A percentile compares a stretch with the other conserved stretches of the same genome.
Conservation (phyloP, 2,888 invertebrate genomes). For the Acanthococcus lagerstroemiae region DNA sequence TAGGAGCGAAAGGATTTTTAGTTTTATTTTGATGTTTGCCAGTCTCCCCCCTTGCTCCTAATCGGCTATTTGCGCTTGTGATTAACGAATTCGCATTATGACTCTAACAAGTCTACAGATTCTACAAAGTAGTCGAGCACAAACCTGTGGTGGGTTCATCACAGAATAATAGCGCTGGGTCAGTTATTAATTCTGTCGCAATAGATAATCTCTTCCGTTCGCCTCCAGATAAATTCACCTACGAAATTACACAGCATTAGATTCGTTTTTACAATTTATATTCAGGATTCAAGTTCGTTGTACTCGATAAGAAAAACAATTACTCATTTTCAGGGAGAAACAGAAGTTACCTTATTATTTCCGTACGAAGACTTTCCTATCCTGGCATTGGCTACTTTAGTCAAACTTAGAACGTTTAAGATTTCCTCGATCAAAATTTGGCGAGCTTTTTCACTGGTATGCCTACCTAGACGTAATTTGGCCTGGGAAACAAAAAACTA, state of each 20-base stretch:
- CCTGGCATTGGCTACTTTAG: conserved; percentile 58
- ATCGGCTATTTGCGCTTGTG: too few species aligned
- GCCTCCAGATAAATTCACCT: conserved; percentile 51
- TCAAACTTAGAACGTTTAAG: conserved; percentile 51
- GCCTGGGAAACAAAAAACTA: conserved; percentile 50
- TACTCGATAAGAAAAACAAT: too few species aligned
- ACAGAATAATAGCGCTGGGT: conserved; percentile 84
- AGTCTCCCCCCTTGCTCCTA: too few species aligned
- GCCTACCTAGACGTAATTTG: conserved; percentile 64
- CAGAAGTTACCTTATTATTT: conserved; percentile 31
- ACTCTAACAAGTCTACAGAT: too few species aligned
- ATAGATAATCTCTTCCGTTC: conserved; percentile 87
- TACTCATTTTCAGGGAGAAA: too few species aligned
- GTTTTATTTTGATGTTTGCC: too few species aligned
- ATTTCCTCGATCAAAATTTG: conserved; percentile 61
- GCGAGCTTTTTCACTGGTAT: conserved; percentile 49
- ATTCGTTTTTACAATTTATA: too few species aligned
- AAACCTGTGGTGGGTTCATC: conserved; percentile 90
- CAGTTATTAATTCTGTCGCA: conserved; percentile 81
- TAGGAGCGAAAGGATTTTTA: too few species aligned
- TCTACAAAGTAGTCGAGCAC: neutral
- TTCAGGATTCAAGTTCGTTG: too few species aligned
- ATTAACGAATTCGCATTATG: too few species aligned
- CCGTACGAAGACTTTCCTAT: conserved; percentile 54
- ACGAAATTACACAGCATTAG: neutral